Evolutionary conservation across 2,113 vertebrate genomes (phyloP).

Genomic region (Suricata suricatta): DNA sequence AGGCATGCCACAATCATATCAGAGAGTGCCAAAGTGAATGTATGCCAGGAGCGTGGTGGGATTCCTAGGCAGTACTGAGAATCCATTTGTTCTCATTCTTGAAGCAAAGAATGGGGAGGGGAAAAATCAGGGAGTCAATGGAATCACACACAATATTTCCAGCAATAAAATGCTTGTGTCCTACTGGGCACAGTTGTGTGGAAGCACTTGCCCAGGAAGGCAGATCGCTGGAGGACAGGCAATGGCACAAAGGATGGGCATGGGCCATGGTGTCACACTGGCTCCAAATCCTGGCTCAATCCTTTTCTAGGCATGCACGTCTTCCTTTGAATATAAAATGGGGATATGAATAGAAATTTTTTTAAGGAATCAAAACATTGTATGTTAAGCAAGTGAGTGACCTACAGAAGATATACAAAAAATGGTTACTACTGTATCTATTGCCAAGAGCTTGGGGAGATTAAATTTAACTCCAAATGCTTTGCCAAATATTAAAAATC

Average conservation of each 20-base stretch:
- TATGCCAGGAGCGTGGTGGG: background rate
- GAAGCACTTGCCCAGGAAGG: background rate
- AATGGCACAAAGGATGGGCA: too few species aligned
- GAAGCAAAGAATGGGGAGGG: background rate
- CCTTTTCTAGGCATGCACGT: background rate
- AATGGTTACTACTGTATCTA: background rate
- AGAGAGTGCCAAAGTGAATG: background rate
- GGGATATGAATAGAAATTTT: background rate
- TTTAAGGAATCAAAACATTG: background rate
- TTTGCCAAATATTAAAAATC: background rate
- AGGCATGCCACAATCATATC: background rate
- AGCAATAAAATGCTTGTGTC: background rate
- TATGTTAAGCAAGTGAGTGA: background rate
- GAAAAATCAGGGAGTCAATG: background rate
- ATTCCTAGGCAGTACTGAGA: background rate
- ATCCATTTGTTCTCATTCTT: background rate
- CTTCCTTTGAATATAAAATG: background rate
- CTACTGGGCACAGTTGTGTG: too few species aligned
- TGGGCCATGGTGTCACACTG: background rate
- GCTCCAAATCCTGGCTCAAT: background rate
- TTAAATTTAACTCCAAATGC: background rate
- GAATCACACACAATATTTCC: background rate
- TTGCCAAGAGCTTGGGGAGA: background rate
- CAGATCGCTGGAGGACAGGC: too few species aligned
- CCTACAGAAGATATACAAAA: background rate